Conservation (phyloP, 35 echinoderm and acorn worm species). For the Amphiura filiformis region DNA sequence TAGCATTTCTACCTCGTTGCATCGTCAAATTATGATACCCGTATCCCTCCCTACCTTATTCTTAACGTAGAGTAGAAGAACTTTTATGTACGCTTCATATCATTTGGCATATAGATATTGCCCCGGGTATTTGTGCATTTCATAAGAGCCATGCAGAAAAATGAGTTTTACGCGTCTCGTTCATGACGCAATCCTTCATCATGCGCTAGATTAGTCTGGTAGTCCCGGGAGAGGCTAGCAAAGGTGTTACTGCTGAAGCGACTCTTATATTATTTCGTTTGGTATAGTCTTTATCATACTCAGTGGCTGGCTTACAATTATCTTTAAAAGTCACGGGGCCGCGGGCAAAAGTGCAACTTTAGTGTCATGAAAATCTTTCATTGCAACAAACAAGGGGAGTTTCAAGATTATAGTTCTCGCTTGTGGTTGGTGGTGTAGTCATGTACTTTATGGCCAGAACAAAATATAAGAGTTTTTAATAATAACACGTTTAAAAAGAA, state of each 20-base stretch:
- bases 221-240: not conserved
- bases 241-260: constrained; percentile 7
- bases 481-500: too few relatives aligned
- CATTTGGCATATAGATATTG: not conserved
- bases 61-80: not conserved
- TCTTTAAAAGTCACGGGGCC: constrained; percentile 3
- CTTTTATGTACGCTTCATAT: not conserved
- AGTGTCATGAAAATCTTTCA: not conserved
- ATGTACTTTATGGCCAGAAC: too few relatives aligned
- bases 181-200: constrained; percentile 1
- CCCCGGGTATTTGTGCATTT: constrained; percentile 1
- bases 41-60: not conserved
- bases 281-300: too few relatives aligned
- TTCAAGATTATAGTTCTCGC: too few relatives aligned
- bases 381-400: too few relatives aligned
- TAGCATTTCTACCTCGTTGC: not conserved
- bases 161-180: not conserved
- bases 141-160: constrained; percentile 6
- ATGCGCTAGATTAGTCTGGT: not conserved
- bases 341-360: not conserved
- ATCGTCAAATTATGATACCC: not conserved
- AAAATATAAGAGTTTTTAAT: too few relatives aligned
- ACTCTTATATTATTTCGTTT: not conserved
- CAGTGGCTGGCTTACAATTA: not conserved
- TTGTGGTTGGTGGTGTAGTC: too few relatives aligned